A percentile compares a stretch with the other conserved stretches of the same genome.
These are phyloP conservation scores for Agrilus cyanescens DNA, from an alignment of 2,888 invertebrate genomes.

Conservation along the genomic window DNA sequence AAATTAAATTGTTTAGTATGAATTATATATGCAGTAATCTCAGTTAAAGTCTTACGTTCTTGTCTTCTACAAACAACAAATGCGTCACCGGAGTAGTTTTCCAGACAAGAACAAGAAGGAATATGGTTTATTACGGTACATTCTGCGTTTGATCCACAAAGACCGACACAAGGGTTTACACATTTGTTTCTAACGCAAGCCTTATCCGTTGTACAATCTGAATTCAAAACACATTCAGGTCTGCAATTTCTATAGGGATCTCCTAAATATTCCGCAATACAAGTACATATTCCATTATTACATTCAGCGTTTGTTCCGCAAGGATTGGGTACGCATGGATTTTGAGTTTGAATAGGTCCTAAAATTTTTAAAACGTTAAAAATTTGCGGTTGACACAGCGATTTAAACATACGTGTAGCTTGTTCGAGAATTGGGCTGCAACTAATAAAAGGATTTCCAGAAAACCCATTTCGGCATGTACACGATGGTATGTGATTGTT, in stretches of 20 bases:
- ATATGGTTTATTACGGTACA: slow-evolving; percentile 63
- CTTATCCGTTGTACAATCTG: slow-evolving; percentile 55
- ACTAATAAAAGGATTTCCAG: slow-evolving; percentile 47
- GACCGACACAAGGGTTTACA: slow-evolving; percentile 65
- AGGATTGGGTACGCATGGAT: slow-evolving; percentile 52
- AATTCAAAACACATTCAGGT: slow-evolving; percentile 60
- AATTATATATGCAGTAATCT: neutral
- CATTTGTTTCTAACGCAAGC: slow-evolving; percentile 65
- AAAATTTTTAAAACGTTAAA: too few relatives aligned
- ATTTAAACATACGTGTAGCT: slow-evolving; percentile 20
- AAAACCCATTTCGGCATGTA: slow-evolving; percentile 39
- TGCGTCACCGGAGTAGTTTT: slow-evolving; percentile 64
- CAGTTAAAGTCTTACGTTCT: slow-evolving; percentile 22
- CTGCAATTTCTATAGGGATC: slow-evolving; percentile 62
- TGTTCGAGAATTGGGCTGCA: slow-evolving; percentile 38
- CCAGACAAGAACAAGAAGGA: slow-evolving; percentile 53
- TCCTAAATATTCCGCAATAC: slow-evolving; percentile 61
- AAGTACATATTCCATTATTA: slow-evolving; percentile 59
- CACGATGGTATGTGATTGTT: slow-evolving; percentile 49
- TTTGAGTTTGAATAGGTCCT: too few relatives aligned
- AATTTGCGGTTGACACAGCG: slow-evolving; percentile 16
- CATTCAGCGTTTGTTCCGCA: slow-evolving; percentile 69
- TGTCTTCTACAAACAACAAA: slow-evolving; percentile 40
- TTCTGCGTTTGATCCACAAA: slow-evolving; percentile 60
- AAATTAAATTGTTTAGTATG: neutral